Conservation (phyloP, 2,113 vertebrate species). For the Engystomops pustulosus region DNA sequence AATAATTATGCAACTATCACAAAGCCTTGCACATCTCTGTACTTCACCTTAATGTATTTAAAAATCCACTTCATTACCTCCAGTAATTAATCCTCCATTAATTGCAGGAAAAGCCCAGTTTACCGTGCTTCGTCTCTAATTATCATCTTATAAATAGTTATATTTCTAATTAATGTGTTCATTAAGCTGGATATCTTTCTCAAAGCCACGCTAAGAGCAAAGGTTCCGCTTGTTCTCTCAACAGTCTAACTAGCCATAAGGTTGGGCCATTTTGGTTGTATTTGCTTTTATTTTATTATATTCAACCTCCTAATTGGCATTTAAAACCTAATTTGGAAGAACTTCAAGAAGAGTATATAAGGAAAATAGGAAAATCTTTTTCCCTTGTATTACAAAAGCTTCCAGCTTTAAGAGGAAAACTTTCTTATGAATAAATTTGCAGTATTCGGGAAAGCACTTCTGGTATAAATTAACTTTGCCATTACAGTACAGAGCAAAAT, state of each 20-base stretch:
- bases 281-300: constrained; percentile 99
- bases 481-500: constrained; percentile 4
- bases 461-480: constrained; percentile 49
- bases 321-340: constrained; percentile 99
- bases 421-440: constrained; percentile 66
- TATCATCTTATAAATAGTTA: constrained; percentile 99
- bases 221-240: constrained; percentile 93
- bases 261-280: constrained; percentile 96
- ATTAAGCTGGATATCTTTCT: constrained; percentile 99
- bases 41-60: constrained; percentile 99
- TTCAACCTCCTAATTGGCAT: constrained; percentile 99
- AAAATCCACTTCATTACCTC: constrained; percentile 99
- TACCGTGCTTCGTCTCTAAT: constrained; percentile 99
- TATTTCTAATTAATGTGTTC: constrained; percentile 99
- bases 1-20: constrained; percentile 99
- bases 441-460: constrained; percentile 33
- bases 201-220: constrained; percentile 98
- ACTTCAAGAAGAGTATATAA: constrained; percentile 95
- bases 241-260: constrained; percentile 99
- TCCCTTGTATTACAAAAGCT: constrained; percentile 74
- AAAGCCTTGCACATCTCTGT: constrained; percentile 98
- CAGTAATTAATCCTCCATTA: constrained; percentile 99
- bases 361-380: constrained; percentile 71
- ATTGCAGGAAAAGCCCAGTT: constrained; percentile 99
- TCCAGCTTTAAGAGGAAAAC: constrained; percentile 75